Percentiles rank a stretch among this genome's conserved stretches.
Evolutionary conservation across 2,888 invertebrate genomes (phyloP).

Genomic region (Hyposoter didymator): DNA sequence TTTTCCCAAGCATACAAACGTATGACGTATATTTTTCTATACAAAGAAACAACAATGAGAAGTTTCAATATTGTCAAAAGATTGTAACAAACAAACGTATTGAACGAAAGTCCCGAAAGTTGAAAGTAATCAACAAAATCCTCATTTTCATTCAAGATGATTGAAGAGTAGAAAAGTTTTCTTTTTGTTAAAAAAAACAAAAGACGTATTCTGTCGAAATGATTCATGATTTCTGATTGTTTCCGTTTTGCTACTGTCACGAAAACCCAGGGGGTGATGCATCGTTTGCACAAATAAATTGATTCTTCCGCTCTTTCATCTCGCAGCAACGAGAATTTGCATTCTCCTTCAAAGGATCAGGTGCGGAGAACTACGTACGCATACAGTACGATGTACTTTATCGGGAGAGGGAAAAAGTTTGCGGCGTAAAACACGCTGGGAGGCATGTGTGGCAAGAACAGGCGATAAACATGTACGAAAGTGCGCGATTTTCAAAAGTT

Average conservation of each 20-base stretch:
- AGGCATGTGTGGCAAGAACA: conserved; percentile 13
- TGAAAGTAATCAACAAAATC: neutral
- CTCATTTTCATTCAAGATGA: neutral
- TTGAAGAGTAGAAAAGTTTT: neutral
- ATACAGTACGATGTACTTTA: neutral
- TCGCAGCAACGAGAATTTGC: neutral
- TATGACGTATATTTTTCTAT: neutral
- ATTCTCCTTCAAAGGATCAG: neutral
- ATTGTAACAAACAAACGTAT: neutral
- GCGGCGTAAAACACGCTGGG: conserved; percentile 10
- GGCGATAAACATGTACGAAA: conserved; percentile 33
- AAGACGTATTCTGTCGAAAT: neutral
- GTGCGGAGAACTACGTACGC: neutral
- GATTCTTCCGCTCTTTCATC: neutral
- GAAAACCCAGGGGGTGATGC: neutral
- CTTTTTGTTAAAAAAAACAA: neutral
- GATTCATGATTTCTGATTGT: neutral
- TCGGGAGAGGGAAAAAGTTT: neutral
- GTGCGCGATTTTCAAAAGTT: conserved; percentile 15
- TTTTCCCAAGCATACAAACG: neutral
- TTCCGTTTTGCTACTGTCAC: neutral
- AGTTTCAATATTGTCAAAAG: neutral
- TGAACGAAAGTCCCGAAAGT: neutral
- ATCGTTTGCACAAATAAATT: too few relatives aligned
- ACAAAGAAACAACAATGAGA: neutral